Evolutionary conservation across 2,113 vertebrate species (phyloP).

Genomic region (Platysternon megacephalum): DNA sequence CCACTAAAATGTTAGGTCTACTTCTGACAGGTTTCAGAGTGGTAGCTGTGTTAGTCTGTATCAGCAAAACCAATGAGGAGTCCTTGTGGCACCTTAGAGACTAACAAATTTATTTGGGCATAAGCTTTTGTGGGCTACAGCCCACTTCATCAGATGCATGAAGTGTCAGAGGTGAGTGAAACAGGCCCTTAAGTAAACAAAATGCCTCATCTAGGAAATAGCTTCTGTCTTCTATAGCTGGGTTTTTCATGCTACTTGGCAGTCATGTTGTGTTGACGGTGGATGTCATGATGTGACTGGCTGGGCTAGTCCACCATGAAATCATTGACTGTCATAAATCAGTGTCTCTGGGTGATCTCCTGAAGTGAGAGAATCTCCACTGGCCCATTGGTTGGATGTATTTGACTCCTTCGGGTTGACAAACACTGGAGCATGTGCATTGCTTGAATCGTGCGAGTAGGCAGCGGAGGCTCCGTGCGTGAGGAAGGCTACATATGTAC

Average conservation of each 20-base stretch:
- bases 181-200: conserved; percentile 34
- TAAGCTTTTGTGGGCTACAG: no score
- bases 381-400: not conserved
- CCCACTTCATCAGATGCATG: no score
- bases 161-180: not conserved
- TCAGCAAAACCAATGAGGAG: no score
- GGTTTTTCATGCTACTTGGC: conserved; percentile 41
- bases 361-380: not conserved
- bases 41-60: no score
- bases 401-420: not conserved
- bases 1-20: not conserved
- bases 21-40: not conserved
- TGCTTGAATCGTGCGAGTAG: not conserved
- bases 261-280: conserved; percentile 34
- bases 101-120: no score
- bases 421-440: not conserved
- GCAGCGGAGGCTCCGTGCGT: not conserved
- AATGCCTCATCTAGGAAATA: conserved; percentile 63
- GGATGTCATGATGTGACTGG: conserved; percentile 61
- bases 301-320: conserved; percentile 15
- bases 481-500: not conserved
- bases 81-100: no score
- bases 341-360: not conserved
- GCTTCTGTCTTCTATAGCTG: conserved; percentile 33
- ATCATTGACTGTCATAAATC: fast-evolving